These are phyloP conservation scores for Neoascia interrupta DNA, from an alignment of 2,888 invertebrate species.

Conservation along the genomic window DNA sequence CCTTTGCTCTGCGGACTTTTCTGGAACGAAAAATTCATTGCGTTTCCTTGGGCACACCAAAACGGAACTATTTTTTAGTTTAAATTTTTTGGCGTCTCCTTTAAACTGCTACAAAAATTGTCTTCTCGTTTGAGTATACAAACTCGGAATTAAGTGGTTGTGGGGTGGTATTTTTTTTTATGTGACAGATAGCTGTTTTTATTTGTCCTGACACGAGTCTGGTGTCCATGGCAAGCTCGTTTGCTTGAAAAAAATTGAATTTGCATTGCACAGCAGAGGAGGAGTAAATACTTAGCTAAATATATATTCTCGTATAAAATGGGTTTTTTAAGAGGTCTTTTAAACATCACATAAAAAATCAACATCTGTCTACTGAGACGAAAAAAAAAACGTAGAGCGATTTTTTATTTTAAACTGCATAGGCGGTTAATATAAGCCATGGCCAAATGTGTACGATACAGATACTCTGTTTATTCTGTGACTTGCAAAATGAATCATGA, in stretches of 20 bases:
- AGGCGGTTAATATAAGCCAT: conserved; percentile 28
- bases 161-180: conserved; percentile 43
- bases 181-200: conserved; percentile 46
- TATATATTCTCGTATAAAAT: no score
- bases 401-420: conserved; percentile 4
- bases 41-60: conserved; percentile 10
- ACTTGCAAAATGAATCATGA: no score
- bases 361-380: conserved; percentile 24
- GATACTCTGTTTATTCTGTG: no score
- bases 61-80: conserved; percentile 42
- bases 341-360: no score
- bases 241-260: conserved; percentile 23
- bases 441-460: conserved; percentile 23
- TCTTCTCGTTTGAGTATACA: conserved; percentile 9
- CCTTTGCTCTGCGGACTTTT: background rate
- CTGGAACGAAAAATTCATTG: conserved; percentile 28
- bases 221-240: conserved; percentile 54
- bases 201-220: conserved; percentile 63
- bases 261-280: conserved; percentile 29
- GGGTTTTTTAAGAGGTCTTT: no score
- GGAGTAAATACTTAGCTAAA: no score
- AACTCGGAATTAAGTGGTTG: conserved; percentile 62
- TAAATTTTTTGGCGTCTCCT: conserved; percentile 37
- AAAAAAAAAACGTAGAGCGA: conserved; percentile 16
- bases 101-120: conserved; percentile 7